phyloP scores from a whole-genome alignment of 1,140 invertebrate genomes.

The Calliopsis andreniformis region DNA sequence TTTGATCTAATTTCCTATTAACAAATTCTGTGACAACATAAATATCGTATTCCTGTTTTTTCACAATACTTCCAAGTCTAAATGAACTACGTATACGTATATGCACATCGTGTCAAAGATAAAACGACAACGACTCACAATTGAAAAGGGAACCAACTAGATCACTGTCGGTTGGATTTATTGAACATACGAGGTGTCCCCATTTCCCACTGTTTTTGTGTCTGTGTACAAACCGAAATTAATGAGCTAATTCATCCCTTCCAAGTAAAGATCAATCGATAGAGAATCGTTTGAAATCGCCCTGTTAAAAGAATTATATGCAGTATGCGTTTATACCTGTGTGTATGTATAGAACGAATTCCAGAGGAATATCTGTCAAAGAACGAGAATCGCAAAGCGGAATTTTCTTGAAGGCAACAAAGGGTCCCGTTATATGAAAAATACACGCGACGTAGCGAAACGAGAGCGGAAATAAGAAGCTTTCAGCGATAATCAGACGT shows the following conservation, averaged over 20 bases:
- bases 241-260: slow-evolving; percentile 31
- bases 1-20: too few relatives aligned
- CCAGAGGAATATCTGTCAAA: slow-evolving; percentile 19
- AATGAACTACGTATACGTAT: too few relatives aligned
- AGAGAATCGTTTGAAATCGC: slow-evolving; percentile 17
- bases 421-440: slow-evolving; percentile 16
- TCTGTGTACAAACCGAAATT: neutral
- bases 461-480: neutral
- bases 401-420: neutral
- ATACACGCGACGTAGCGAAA: neutral
- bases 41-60: too few relatives aligned
- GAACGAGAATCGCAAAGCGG: slow-evolving; percentile 20
- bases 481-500: slow-evolving; percentile 5
- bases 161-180: neutral
- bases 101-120: neutral
- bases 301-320: slow-evolving; percentile 22
- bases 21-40: too few relatives aligned
- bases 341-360: slow-evolving; percentile 1
- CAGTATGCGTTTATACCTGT: too few relatives aligned
- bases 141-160: neutral
- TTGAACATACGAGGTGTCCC: neutral
- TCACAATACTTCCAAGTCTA: too few relatives aligned
- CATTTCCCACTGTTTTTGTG: slow-evolving; percentile 10
- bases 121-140: neutral
- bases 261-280: slow-evolving; percentile 13